phyloP scores from a whole-genome alignment of 2,797 vertebrate genomes.

The Streptopelia turtur region DNA sequence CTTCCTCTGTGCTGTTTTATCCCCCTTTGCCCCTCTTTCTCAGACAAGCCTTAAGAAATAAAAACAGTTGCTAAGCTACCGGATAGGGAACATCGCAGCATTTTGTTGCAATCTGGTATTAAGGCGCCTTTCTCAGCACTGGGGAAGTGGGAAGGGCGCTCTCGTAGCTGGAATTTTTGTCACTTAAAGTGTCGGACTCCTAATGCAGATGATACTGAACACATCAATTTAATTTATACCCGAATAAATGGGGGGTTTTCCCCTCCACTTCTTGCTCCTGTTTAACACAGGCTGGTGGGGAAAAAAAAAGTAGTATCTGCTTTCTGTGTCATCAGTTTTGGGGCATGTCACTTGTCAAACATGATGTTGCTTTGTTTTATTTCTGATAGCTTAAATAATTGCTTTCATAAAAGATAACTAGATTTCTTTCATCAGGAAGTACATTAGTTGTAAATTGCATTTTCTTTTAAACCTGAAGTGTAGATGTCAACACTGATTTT shows the following conservation, averaged over 20 bases:
- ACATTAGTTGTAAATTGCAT: slow-evolving; percentile 28
- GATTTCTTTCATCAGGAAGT: slow-evolving; percentile 55
- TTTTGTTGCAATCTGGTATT: background rate
- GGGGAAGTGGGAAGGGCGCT: background rate
- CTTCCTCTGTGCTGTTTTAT: slow-evolving; percentile 51
- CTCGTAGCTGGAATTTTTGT: background rate
- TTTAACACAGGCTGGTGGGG: background rate
- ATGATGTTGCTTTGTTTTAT: slow-evolving; percentile 23
- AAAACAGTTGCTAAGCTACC: slow-evolving; percentile 75
- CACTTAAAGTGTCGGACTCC: background rate
- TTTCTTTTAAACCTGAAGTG: slow-evolving; percentile 23
- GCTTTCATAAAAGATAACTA: slow-evolving; percentile 60
- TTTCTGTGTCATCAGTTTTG: background rate
- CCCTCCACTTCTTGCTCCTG: background rate
- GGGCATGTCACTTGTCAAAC: slow-evolving; percentile 25
- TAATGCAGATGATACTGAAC: background rate
- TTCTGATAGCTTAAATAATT: slow-evolving; percentile 57
- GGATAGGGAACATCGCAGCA: background rate
- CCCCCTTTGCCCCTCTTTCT: slow-evolving; percentile 3
- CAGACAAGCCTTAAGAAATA: slow-evolving; percentile 29
- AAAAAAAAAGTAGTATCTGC: background rate
- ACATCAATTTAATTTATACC: background rate
- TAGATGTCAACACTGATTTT: slow-evolving; percentile 27
- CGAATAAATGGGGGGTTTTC: background rate
- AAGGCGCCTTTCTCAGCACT: background rate